These are phyloP conservation scores for Sebastolobus alascanus DNA, from an alignment of 2,797 vertebrate genomes.

Conservation along the genomic window DNA sequence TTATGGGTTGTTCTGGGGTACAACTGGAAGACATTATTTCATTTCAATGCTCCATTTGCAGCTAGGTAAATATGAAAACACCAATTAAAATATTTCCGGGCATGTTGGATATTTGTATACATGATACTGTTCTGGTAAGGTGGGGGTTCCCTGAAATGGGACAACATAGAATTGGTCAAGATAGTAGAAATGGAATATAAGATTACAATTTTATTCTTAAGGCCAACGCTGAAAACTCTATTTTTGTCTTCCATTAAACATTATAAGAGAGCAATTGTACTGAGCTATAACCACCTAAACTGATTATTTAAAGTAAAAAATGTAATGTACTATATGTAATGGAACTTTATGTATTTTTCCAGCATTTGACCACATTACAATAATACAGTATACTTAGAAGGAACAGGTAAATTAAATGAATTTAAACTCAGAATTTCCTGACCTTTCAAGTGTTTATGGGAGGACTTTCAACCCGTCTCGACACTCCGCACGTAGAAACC, in stretches of 20 bases:
- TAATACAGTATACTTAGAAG: background rate
- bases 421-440: constrained; percentile 6
- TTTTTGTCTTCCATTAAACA: background rate
- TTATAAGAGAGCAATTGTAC: background rate
- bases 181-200: background rate
- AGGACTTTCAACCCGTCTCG: constrained; percentile 1
- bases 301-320: constrained; percentile 7
- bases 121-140: constrained; percentile 21
- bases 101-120: constrained; percentile 44
- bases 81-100: constrained; percentile 65
- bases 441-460: constrained; percentile 1
- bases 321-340: background rate
- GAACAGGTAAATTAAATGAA: constrained; percentile 8
- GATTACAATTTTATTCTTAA: background rate
- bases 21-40: constrained; percentile 79
- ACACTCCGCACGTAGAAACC: constrained; percentile 32
- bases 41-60: constrained; percentile 80
- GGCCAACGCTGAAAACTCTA: background rate
- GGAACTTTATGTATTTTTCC: background rate
- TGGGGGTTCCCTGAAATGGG: constrained; percentile 8
- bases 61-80: constrained; percentile 78
- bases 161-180: background rate
- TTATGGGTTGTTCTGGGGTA: constrained; percentile 62
- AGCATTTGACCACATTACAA: background rate
- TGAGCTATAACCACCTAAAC: background rate